Base-by-base conservation (phyloP, 2,113 vertebrate species). In the Cariama cristata region DNA sequence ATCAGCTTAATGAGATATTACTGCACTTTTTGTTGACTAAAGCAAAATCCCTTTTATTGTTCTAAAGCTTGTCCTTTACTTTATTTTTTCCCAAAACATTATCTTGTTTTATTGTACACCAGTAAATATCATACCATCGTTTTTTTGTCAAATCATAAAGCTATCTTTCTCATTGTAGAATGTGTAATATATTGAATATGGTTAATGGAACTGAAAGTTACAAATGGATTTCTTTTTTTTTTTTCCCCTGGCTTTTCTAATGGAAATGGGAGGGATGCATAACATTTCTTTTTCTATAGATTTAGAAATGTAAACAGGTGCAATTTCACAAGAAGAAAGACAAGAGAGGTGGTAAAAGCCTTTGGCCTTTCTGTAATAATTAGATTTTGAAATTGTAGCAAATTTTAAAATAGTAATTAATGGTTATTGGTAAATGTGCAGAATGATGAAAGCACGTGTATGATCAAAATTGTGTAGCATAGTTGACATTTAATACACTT, bases 1-100 rank as follows among this genome's bases (percentile, higher is more conserved):
- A 99, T 99, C 99, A 99, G 99, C 99, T 99, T 99, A 99, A 99
- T 99, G 99, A 99, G 99, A 99, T 99, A 99, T 99, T 99, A 99
- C 99, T 99, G 99, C 98, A 98, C 99, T 99, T 99, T 99, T 99
- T 99, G 99, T 99, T 99, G 99, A 99, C 99, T 99, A 99, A 99
- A 99, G 99, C 99, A 99, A 99, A 99, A 99, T 98, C 97, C 96
- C 97, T 99, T 99, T 99, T 99, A 99, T 99, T 99, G 99, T 99
- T 99, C 98, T 98, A 98, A 99, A 99, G 98, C 99, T 98, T 99
- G 99, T 99, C 99, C 99, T 99, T 98, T 98, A 98, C 98, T 99
- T 99, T 99, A 98, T 98, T 97, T 98, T 97, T 98, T 94, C 98
- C 98, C 95, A 88, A 98, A 98, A 98, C 98, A 98, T 98, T 98